Conservation (phyloP, 2,797 vertebrate genomes). For the Sylvia borin region DNA sequence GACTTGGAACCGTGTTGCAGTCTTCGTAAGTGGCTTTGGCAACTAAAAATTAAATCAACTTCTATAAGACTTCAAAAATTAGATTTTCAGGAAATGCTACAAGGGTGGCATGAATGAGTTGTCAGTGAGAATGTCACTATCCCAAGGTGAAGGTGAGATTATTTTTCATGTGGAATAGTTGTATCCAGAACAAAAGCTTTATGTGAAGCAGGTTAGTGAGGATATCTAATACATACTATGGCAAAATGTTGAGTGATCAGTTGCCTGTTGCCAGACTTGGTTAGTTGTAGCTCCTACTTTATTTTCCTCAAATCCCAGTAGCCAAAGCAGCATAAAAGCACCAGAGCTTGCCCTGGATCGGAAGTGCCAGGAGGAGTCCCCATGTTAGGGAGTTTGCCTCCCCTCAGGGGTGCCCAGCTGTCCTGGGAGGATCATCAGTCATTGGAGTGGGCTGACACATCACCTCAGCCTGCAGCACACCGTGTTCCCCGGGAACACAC, state of each 20-base stretch:
- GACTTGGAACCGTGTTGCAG: not conserved
- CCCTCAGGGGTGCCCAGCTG: not conserved
- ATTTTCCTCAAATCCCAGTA: not conserved
- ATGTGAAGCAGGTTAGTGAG: not conserved
- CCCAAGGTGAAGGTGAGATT: not conserved
- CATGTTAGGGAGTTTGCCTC: fast-evolving
- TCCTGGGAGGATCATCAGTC: not conserved
- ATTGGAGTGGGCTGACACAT: fast-evolving
- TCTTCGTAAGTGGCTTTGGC: not conserved
- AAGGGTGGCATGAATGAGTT: not conserved
- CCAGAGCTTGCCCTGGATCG: not conserved
- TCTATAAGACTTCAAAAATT: not conserved
- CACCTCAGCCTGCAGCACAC: fast-evolving
- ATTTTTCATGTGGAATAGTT: not conserved
- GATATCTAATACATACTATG: not conserved
- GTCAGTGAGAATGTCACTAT: not conserved
- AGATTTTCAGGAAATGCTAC: not conserved
- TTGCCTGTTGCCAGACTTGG: not conserved
- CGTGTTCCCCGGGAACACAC: not conserved
- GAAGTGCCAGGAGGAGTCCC: not conserved
- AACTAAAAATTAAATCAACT: not conserved
- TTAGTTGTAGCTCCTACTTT: not conserved
- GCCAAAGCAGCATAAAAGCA: not conserved
- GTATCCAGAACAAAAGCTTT: not conserved
- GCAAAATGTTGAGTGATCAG: not conserved